Evolutionary conservation across 2,888 invertebrate genomes (phyloP).

Genomic region (Zhengitettix transpicula): DNA sequence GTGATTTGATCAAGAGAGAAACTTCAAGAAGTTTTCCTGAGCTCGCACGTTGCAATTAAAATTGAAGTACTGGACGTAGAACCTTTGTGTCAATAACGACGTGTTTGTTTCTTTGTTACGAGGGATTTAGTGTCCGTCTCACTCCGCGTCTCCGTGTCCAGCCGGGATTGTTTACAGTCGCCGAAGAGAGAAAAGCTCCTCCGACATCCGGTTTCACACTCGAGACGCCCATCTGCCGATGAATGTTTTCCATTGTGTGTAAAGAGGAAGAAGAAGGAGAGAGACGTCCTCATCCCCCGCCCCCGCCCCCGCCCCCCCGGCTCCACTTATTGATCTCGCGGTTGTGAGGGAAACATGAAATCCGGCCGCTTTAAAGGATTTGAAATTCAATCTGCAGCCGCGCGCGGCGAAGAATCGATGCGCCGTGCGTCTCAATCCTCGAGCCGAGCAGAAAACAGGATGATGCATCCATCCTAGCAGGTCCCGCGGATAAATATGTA

Average conservation of each 20-base stretch:
- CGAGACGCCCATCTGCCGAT: not conserved
- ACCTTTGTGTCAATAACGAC: no score
- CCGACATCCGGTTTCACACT: not conserved
- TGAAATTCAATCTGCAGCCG: slow-evolving; percentile 6
- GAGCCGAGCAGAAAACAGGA: not conserved
- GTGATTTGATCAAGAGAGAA: no score
- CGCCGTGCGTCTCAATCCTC: not conserved
- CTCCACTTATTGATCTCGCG: not conserved
- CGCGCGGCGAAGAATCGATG: slow-evolving; percentile 3
- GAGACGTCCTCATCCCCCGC: not conserved
- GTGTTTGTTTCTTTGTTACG: no score
- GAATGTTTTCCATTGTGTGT: not conserved
- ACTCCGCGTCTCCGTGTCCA: no score
- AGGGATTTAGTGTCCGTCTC: no score
- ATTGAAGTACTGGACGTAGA: no score
- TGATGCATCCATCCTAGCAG: not conserved
- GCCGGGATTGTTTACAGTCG: no score
- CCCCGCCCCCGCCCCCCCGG: not conserved
- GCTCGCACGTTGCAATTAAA: no score
- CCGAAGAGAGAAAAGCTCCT: no score
- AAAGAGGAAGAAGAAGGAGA: not conserved
- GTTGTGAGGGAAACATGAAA: slow-evolving; percentile 1
- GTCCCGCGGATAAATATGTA: not conserved
- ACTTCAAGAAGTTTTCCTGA: no score
- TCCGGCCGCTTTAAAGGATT: slow-evolving; percentile 6